Evolutionary conservation across 2,888 invertebrate genomes (phyloP).

Genomic region (Amiota communis): DNA sequence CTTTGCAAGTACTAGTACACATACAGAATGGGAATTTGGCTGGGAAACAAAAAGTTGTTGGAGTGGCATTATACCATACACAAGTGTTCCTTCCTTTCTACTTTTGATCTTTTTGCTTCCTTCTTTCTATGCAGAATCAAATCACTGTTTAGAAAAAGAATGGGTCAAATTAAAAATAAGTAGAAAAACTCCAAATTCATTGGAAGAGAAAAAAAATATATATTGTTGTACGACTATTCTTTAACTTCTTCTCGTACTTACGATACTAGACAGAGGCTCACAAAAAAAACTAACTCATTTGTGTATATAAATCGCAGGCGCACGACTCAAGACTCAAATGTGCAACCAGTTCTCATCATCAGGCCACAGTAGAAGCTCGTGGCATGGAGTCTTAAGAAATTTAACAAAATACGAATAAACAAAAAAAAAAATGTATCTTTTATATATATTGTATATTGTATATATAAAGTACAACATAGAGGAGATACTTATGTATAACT

Average conservation of each 20-base stretch:
- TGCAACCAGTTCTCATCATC: slow-evolving; percentile 22
- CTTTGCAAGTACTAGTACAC: background rate
- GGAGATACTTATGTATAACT: slow-evolving; percentile 21
- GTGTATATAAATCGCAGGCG: slow-evolving; percentile 23
- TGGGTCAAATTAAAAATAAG: slow-evolving; percentile 24
- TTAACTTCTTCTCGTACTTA: background rate
- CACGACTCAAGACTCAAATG: slow-evolving; percentile 16
- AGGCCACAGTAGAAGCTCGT: slow-evolving; percentile 10
- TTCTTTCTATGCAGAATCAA: background rate
- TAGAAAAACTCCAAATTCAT: background rate
- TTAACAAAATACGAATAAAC: slow-evolving; percentile 1
- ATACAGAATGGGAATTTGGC: background rate
- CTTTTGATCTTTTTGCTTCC: background rate
- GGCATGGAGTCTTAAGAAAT: background rate
- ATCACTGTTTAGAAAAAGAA: background rate
- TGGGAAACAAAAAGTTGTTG: slow-evolving; percentile 11
- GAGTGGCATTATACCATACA: background rate
- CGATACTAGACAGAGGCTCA: background rate
- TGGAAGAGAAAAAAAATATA: background rate
- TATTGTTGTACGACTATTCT: too few species aligned
- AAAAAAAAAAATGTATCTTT: slow-evolving; percentile 4
- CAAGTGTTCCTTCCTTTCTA: background rate
- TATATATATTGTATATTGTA: slow-evolving; percentile 5
- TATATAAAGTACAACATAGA: background rate
- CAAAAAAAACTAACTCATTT: slow-evolving; percentile 26